These are phyloP conservation scores for Macropis europaea DNA, from an alignment of 2,888 invertebrate genomes.

Conservation along the genomic window DNA sequence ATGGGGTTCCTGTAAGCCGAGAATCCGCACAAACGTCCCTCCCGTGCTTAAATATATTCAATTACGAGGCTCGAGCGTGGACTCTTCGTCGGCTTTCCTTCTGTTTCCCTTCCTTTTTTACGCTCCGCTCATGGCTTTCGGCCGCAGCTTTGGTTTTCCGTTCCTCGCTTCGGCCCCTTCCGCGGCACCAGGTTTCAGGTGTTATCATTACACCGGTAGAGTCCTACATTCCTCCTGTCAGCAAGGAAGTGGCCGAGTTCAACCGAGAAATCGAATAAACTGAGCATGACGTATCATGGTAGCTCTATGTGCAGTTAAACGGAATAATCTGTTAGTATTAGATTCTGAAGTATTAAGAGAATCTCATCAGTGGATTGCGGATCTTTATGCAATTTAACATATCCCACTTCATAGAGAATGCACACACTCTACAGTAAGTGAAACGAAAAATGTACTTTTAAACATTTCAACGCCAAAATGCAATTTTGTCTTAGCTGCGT, in stretches of 20 bases:
- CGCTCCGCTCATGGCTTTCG: too few relatives aligned
- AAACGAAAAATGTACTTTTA: too few relatives aligned
- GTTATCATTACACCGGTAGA: conserved; percentile 2
- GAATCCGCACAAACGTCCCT: conserved; percentile 79
- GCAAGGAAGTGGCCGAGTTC: neutral
- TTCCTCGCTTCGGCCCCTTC: conserved; percentile 1
- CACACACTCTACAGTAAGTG: too few relatives aligned
- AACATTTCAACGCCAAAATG: too few relatives aligned
- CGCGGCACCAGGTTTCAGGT: conserved; percentile 12
- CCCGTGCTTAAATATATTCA: conserved; percentile 76
- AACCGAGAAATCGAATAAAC: neutral
- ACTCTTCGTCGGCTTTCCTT: conserved; percentile 27
- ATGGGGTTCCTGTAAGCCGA: conserved; percentile 74
- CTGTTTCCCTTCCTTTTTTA: conserved; percentile 1
- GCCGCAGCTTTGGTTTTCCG: neutral
- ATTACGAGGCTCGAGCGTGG: conserved; percentile 68
- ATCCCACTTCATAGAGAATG: too few relatives aligned
- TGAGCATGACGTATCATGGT: neutral
- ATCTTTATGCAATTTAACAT: too few relatives aligned
- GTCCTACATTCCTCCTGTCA: neutral
- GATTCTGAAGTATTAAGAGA: too few relatives aligned
- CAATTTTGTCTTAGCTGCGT: too few relatives aligned
- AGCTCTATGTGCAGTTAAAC: too few relatives aligned
- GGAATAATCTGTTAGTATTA: too few relatives aligned
- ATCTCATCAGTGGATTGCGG: too few relatives aligned